A percentile compares a stretch with the other conserved stretches of the same genome.
phyloP scores from a whole-genome alignment of 2,113 vertebrate species.

The Podilymbus podiceps region DNA sequence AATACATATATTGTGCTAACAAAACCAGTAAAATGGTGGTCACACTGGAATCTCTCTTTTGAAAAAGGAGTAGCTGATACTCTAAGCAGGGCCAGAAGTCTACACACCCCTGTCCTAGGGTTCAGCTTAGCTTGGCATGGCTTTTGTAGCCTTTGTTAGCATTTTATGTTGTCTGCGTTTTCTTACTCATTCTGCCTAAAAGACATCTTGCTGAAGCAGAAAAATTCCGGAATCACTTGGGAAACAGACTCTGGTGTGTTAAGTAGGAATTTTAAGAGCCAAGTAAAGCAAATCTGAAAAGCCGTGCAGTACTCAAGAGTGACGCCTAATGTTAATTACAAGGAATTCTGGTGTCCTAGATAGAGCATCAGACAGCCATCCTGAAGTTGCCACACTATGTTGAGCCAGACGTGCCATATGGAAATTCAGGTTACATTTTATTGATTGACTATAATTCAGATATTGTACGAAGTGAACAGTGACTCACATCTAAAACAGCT shows the following conservation, averaged over 20 bases:
- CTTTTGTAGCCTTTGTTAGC: background rate
- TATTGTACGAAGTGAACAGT: background rate
- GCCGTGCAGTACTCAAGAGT: rapidly evolving
- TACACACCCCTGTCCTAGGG: background rate
- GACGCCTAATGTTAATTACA: background rate
- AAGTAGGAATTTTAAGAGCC: background rate
- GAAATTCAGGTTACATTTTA: background rate
- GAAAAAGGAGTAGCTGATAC: background rate
- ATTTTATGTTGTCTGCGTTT: background rate
- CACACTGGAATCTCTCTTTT: background rate
- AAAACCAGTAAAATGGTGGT: background rate
- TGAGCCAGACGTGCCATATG: rapidly evolving
- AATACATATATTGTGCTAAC: background rate
- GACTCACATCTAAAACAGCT: background rate
- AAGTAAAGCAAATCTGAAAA: background rate
- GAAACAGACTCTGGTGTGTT: background rate
- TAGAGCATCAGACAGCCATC: background rate
- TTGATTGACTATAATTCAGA: background rate
- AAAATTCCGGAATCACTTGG: background rate
- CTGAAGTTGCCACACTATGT: too few relatives aligned
- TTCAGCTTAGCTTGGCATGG: background rate
- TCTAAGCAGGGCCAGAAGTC: background rate
- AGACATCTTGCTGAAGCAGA: background rate
- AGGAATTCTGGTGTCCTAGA: background rate
- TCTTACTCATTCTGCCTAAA: background rate